Percentiles rank a stretch among this genome's conserved stretches.
Evolutionary conservation across 2,113 vertebrate genomes (phyloP).

Genomic region (Cygnus atratus): DNA sequence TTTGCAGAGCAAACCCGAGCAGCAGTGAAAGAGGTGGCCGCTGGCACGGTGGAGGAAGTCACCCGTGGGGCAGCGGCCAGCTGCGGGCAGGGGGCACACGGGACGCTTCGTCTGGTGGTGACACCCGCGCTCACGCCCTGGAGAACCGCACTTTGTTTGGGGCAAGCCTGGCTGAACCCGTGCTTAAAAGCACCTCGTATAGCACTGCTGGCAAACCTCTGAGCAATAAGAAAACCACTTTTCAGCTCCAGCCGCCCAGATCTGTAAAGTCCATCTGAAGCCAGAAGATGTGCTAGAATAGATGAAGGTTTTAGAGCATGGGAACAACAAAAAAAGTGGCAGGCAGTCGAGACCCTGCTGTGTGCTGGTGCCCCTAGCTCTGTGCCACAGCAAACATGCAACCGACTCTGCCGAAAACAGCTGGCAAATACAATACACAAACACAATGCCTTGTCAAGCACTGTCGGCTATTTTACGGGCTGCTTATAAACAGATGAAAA

Average conservation of each 20-base stretch:
- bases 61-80: neutral
- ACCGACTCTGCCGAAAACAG: neutral
- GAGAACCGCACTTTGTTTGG: neutral
- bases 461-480: neutral
- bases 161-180: neutral
- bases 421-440: fast-evolving
- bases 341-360: fast-evolving
- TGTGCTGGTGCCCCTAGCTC: neutral
- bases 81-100: neutral
- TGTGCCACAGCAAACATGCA: neutral
- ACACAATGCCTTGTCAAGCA: neutral
- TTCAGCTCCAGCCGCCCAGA: neutral
- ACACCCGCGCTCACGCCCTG: neutral
- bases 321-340: neutral
- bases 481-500: neutral
- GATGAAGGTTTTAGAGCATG: neutral
- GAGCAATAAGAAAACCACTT: neutral
- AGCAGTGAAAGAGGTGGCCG: neutral
- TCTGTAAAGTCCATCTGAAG: neutral
- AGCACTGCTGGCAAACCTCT: neutral
- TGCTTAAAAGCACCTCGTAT: neutral
- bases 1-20: neutral
- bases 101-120: neutral
- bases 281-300: neutral
- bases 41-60: neutral